Conservation (phyloP, 2,113 vertebrate genomes). For the Lipotes vexillifer region DNA sequence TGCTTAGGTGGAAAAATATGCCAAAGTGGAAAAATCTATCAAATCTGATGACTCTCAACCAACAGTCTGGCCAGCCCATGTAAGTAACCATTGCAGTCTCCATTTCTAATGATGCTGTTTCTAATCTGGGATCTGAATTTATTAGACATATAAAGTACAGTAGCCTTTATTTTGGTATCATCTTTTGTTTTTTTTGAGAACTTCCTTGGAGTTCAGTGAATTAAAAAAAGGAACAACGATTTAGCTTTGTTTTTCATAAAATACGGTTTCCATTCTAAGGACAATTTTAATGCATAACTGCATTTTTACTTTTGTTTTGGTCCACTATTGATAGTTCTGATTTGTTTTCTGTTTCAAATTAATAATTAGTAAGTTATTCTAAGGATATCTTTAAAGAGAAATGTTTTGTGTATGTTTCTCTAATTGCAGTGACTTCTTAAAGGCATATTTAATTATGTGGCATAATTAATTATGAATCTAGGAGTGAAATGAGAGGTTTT, state of each 20-base stretch:
- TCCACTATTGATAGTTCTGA: not conserved
- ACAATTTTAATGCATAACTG: not conserved
- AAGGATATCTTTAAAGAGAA: not conserved
- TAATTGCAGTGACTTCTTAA: not conserved
- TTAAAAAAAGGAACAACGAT: not conserved
- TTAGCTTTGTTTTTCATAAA: not conserved
- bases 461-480: not conserved
- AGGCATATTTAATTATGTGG: not conserved
- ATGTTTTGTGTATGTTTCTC: not conserved
- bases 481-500: not conserved
- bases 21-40: slow-evolving; percentile 94
- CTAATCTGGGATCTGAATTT: slow-evolving; percentile 9
- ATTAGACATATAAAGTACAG: not conserved
- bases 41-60: slow-evolving; percentile 93
- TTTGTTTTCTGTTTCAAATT: slow-evolving; percentile 3
- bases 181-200: not conserved
- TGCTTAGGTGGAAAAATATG: slow-evolving; percentile 95
- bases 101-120: slow-evolving; percentile 33
- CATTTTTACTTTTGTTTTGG: not conserved
- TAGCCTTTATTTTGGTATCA: not conserved
- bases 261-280: slow-evolving; percentile 6
- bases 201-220: not conserved
- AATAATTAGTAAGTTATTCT: not conserved
- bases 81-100: slow-evolving; percentile 77
- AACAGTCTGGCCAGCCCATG: slow-evolving; percentile 95